Conservation (phyloP, 2,113 vertebrate genomes). For the Rissa tridactyla region DNA sequence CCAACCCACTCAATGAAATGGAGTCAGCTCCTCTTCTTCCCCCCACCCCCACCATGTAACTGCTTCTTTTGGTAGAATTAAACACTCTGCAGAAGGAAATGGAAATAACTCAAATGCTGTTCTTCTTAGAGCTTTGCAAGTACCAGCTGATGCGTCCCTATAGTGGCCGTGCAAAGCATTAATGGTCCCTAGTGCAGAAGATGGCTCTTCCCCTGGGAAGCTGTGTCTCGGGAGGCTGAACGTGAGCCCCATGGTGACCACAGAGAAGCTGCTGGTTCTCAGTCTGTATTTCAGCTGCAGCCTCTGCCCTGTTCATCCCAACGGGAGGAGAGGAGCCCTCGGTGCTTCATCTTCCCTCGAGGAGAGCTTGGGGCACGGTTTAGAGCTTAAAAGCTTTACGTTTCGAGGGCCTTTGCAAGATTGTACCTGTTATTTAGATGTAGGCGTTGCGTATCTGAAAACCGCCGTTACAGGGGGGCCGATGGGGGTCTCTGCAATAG, state of each 20-base stretch:
- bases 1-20: not conserved
- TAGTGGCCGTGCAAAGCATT: too few relatives aligned
- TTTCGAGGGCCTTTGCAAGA: not conserved
- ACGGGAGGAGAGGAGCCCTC: not conserved
- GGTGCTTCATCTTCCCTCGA: not conserved
- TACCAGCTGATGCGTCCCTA: accelerated
- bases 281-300: accelerated
- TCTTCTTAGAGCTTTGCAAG: not conserved
- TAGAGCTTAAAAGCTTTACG: not conserved
- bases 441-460: accelerated
- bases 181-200: not conserved
- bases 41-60: not conserved
- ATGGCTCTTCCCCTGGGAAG: not conserved
- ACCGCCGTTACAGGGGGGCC: accelerated
- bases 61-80: not conserved
- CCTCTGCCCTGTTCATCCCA: accelerated
- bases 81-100: not conserved
- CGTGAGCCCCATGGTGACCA: accelerated
- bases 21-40: not conserved
- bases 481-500: not conserved
- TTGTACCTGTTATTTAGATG: too few relatives aligned
- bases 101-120: accelerated
- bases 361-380: not conserved
- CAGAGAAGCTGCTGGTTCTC: not conserved
- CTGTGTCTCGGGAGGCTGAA: not conserved